A percentile compares a stretch with the other conserved stretches of the same genome.
Evolutionary conservation across 2,113 vertebrate species (phyloP).

Genomic region (Ophiodon elongatus): DNA sequence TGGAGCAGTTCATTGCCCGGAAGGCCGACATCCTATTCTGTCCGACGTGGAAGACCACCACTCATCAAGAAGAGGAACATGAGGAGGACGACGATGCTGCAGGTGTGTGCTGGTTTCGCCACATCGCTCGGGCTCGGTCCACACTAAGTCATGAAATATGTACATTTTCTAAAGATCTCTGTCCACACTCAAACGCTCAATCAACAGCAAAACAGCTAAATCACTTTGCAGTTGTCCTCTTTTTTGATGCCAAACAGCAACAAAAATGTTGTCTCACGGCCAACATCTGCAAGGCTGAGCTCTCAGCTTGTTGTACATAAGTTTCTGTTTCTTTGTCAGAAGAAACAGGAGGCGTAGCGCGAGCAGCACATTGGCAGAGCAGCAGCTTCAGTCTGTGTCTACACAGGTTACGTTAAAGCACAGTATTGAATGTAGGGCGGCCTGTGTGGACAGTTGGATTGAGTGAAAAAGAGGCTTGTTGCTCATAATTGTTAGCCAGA

Average conservation of each 20-base stretch:
- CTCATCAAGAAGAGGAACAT: constrained; percentile 64
- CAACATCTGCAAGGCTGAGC: too few species aligned
- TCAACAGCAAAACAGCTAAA: background rate
- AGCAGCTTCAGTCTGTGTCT: background rate
- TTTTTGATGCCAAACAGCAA: background rate
- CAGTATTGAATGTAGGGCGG: background rate
- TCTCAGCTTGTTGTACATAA: too few species aligned
- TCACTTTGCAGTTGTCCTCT: background rate
- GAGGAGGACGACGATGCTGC: constrained; percentile 86
- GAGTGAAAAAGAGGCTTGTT: background rate
- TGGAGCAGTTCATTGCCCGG: constrained; percentile 95
- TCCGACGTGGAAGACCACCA: constrained; percentile 89
- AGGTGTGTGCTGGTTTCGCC: constrained; percentile 77
- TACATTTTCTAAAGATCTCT: background rate
- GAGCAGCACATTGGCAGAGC: background rate
- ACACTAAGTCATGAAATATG: background rate
- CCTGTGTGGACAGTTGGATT: background rate
- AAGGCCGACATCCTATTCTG: constrained; percentile 96
- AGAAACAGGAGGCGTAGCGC: too few species aligned
- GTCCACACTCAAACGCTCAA: background rate
- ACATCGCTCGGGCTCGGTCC: background rate
- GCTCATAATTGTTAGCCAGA: background rate
- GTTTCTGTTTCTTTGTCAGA: too few species aligned
- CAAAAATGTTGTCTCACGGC: too few species aligned
- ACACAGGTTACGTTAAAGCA: too few species aligned